Percentiles rank a stretch among this genome's conserved stretches.
Conservation (phyloP, 2,888 invertebrate genomes). For the Imbricaverruca yamaguchii region DNA sequence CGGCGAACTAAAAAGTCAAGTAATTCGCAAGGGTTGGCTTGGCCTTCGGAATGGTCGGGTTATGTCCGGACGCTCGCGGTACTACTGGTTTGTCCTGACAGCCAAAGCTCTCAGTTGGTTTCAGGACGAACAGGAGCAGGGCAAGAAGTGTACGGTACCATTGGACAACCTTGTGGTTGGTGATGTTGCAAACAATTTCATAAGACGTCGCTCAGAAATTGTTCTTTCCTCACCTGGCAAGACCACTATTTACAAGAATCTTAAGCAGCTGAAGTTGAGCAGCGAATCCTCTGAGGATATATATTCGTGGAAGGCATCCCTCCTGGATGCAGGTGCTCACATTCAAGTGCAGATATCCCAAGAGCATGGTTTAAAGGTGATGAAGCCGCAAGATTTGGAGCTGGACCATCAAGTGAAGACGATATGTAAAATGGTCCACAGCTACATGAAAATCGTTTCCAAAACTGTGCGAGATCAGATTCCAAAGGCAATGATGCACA, state of each 20-base stretch:
- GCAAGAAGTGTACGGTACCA: conserved; percentile 57
- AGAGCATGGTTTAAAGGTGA: conserved; percentile 27
- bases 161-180: too few relatives aligned
- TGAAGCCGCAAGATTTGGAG: conserved; percentile 55
- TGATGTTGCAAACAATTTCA: conserved; percentile 55
- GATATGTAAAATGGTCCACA: conserved; percentile 85
- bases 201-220: conserved; percentile 95
- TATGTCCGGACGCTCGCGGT: too few relatives aligned
- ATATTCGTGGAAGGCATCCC: conserved; percentile 50
- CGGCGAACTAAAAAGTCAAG: conserved; percentile 44
- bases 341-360: background rate
- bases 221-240: conserved; percentile 97
- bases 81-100: conserved; percentile 77
- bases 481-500: too few relatives aligned
- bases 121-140: conserved; percentile 63
- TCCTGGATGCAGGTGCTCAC: conserved; percentile 90
- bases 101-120: conserved; percentile 98
- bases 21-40: conserved; percentile 94
- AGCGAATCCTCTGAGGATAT: conserved; percentile 96
- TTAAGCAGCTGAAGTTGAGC: conserved; percentile 95
- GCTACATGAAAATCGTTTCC: too few relatives aligned
- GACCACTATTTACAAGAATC: conserved; percentile 93
- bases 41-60: too few relatives aligned
- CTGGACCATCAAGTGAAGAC: conserved; percentile 98
- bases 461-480: too few relatives aligned